These are phyloP conservation scores for Anarrhichthys ocellatus DNA, from an alignment of 2,113 vertebrate genomes.

Conservation along the genomic window DNA sequence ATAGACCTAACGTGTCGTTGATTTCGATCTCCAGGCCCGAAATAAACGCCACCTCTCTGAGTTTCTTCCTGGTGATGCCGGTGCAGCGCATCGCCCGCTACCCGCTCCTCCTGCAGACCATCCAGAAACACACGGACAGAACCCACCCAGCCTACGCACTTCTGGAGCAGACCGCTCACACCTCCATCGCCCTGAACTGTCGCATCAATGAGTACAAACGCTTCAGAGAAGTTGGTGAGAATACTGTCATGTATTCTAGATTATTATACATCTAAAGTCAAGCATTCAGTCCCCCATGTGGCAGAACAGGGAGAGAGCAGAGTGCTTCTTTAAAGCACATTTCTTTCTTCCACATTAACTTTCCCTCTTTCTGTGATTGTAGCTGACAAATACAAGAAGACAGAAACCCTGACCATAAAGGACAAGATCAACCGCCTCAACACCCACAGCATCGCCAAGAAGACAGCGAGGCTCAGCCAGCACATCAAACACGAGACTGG, in stretches of 20 bases:
- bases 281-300: neutral
- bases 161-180: constrained; percentile 83
- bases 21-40: constrained; percentile 83
- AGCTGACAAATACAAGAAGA: constrained; percentile 94
- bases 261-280: neutral
- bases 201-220: constrained; percentile 97
- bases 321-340: too few relatives aligned
- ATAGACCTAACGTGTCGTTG: neutral
- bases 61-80: constrained; percentile 94
- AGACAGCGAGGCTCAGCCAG: constrained; percentile 91
- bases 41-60: constrained; percentile 88
- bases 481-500: constrained; percentile 92
- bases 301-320: too few relatives aligned
- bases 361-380: neutral
- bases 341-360: neutral
- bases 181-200: constrained; percentile 88
- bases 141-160: constrained; percentile 74
- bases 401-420: constrained; percentile 88
- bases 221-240: constrained; percentile 95
- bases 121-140: constrained; percentile 89
- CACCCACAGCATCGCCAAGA: constrained; percentile 94
- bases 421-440: constrained; percentile 92
- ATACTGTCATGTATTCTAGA: neutral
- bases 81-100: constrained; percentile 96
- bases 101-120: constrained; percentile 92